Evolutionary conservation across 2,888 invertebrate genomes (phyloP), one percentile per base, ranked within the genome.

Genomic region (Yponomeuta cagnagella): DNA sequence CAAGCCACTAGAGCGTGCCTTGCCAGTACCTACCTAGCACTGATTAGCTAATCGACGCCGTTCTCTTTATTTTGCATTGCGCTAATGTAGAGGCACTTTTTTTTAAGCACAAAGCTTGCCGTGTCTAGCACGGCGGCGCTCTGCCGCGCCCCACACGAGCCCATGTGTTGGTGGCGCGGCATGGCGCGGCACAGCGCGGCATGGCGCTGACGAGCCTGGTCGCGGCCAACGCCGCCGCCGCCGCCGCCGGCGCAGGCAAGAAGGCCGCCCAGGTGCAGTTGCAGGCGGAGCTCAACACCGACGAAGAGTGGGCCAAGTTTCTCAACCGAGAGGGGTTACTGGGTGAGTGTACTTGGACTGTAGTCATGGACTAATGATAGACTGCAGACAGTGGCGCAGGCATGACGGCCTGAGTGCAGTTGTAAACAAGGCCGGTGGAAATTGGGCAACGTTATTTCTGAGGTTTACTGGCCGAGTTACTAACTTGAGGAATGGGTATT

Each of bases 281-380:
- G 72, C 97, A 97, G 87, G 93, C 94, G 0, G 98, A 98, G 80
- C 93, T 98, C 63, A 94, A 94, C 76, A 96, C 92, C 1, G 96
- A 98, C 76, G 98, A 98, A 73, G 98, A 98, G 71, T 96, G 97
- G 95, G 94, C 94, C 70, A 96, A 95, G 82, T 94, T 97, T 77
- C 78, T 98, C 66, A 90, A 94, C 69, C 94, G 94, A 76, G 95
- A 95, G 72, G 98, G 98, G 74, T 88, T 98, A 15, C 88, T 96
- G 73, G 95, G 97, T 96, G 79, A 84, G 89, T 83, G 23, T 37
- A 37, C 37, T 37, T 37, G 37, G 0, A 37, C 37, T 37, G 37
- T 2, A 37, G 37, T 23, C 23, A 37, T 37, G 37, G 37, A 37
- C 33, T 37, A 37, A 43, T 43, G 43, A 5, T 8, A 8, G 52